A percentile compares a stretch with the other conserved stretches of the same genome.
Evolutionary conservation across 2,888 invertebrate genomes (phyloP).

Genomic region (Rhagonycha fulva): DNA sequence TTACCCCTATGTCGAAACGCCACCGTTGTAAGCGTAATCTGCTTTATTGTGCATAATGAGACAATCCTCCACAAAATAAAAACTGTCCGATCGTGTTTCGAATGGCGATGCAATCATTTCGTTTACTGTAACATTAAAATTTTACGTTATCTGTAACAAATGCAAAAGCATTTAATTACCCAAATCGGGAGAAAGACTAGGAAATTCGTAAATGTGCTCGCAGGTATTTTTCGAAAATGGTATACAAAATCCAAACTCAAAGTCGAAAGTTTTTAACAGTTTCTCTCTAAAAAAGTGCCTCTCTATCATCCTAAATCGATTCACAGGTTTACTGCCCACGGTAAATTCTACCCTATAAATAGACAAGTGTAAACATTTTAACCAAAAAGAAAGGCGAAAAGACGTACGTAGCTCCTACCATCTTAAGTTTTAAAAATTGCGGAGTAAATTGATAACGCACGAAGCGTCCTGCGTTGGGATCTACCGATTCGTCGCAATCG

Average conservation of each 20-base stretch:
- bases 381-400: neutral
- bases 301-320: constrained; percentile 98
- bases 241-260: constrained; percentile 99
- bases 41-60: constrained; percentile 99
- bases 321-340: constrained; percentile 89
- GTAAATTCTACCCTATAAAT: constrained; percentile 89
- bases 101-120: constrained; percentile 97
- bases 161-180: constrained; percentile 64
- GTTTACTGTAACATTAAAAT: constrained; percentile 67
- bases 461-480: constrained; percentile 92
- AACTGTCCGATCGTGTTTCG: constrained; percentile 97
- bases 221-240: constrained; percentile 97
- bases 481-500: constrained; percentile 63
- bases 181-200: constrained; percentile 80
- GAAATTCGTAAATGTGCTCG: constrained; percentile 99
- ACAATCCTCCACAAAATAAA: constrained; percentile 96
- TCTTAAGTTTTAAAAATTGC: constrained; percentile 92
- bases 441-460: constrained; percentile 99
- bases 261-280: constrained; percentile 95
- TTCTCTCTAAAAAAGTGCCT: constrained; percentile 94
- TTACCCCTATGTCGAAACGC: constrained; percentile 50
- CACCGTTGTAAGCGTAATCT: constrained; percentile 95
- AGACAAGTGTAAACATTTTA: neutral
- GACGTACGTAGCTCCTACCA: constrained; percentile 96
- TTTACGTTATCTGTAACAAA: neutral